Evolutionary conservation across 2,797 vertebrate genomes (phyloP), one percentile per base, ranked within the genome.

Genomic region (Alca torda): DNA sequence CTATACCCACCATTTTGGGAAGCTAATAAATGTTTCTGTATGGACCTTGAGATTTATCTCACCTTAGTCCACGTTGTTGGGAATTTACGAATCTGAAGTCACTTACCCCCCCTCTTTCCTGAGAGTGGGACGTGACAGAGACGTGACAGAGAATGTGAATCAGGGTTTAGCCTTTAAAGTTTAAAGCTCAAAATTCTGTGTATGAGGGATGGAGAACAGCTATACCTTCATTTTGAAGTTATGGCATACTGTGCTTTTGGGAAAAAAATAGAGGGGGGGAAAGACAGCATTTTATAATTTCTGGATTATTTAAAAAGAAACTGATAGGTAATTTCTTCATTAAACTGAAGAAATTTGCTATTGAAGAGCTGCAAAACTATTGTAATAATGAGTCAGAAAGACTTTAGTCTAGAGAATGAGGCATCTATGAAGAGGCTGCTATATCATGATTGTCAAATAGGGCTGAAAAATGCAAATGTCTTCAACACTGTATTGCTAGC

Each of bases 191-290:
- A 24, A 14, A 48, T 88, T 70, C 17, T 63, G 18, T 75, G 28
- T 51, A 33, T 35, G 41, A 73, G 5, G 13, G 48, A 43, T 3
- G 53, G 10, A 81, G 79, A 74, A 68, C 8, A 80, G 18, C 16
- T 18, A 19, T 41, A 37, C 2, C 74, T 82, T 64, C 9, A 19
- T 82, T 82, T 41, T 67, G 31, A 82, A 82, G 17, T 79, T 72
- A 43, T 60, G 23, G 3, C 9, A 54, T n/a, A 8, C 2, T 59
- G 16, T n/a, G 4, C 1, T 78, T 85, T 48, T 14, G 4, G 26
- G 11, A 28, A 35, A 5, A 45, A 26, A 46, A 14, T 0, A 33
- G 4, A 35, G 13, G 5, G 13, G 1, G 4, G 16, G 20, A 35
- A 48, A 37, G 6, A 43, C 2, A 51, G 0, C 5, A 73, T 73